Percentiles rank a stretch among this genome's conserved stretches.
Conservation (phyloP, 2,797 vertebrate genomes). For the Scolopax rusticola region DNA sequence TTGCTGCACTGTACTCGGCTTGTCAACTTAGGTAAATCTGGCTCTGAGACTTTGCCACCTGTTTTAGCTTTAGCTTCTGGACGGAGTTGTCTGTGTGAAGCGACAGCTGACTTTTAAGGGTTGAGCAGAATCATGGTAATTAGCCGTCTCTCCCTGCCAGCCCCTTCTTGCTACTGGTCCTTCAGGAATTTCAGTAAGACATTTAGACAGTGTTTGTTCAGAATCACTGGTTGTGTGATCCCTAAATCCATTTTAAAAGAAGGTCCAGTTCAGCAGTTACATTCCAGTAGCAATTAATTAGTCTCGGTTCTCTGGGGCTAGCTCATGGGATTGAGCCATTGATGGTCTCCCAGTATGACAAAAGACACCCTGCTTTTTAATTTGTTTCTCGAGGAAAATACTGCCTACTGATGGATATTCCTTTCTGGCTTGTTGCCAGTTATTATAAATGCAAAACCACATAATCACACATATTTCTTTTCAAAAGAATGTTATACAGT, state of each 20-base stretch:
- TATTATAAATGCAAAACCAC: background rate
- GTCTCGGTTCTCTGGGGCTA: background rate
- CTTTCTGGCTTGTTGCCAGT: background rate
- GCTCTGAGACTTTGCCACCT: background rate
- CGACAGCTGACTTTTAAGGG: background rate
- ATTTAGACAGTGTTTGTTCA: background rate
- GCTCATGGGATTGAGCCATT: slow-evolving; percentile 5
- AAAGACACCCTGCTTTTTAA: slow-evolving; percentile 1
- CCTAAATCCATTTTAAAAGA: slow-evolving; percentile 3
- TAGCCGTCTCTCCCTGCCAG: background rate
- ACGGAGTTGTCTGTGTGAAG: background rate
- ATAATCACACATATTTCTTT: background rate
- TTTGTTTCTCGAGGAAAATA: slow-evolving; percentile 5
- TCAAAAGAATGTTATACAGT: background rate
- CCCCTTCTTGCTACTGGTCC: background rate
- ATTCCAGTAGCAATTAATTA: slow-evolving; percentile 29
- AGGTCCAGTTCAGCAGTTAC: background rate
- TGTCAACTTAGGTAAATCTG: accelerated
- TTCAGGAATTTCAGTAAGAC: background rate
- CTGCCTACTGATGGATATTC: background rate
- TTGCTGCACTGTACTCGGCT: background rate
- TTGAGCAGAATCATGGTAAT: background rate
- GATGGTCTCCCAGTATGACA: background rate
- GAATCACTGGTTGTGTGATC: slow-evolving; percentile 10
- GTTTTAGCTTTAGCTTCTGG: background rate